Base-by-base conservation (phyloP, 2,888 invertebrate species). In the Andrena dorsata region DNA sequence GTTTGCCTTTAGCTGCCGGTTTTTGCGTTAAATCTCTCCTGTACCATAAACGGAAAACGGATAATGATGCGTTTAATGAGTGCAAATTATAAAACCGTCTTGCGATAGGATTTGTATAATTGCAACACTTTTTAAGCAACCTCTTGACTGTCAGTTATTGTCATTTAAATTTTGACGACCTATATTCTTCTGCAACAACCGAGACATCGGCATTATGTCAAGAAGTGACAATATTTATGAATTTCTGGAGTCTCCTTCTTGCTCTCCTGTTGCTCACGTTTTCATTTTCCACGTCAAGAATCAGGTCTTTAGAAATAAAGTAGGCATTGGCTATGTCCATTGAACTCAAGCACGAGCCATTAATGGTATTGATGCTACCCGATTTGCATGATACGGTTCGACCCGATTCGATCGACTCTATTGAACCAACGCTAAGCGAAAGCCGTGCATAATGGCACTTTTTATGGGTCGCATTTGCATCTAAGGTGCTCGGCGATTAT, bases 371-470 rank as follows among this genome's bases (percentile, higher is more conserved):
- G 68, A 84, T 71, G 74, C 65, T 60, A 32, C 69, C 63, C 58
- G 56, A 85, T 85, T 84, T 85, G 79, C 85, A 79, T 82, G 76
- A 74, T 51, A 74, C 76, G 77, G 47, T 76, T 73, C 65, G 76
- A 85, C 69, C 30, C 81, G 66, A 84, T 84, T 84, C 72, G 84
- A 85, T 82, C 47, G 79, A 76, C 16, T 66, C 75, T 58, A 56
- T 68, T 58, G 70, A 84, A 75, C 49, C 63, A 63, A 35, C 64
- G 10, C 51, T 68, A 63, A 68, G 71, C 51, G 60, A 58, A 30
- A 56, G 51, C 72, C 63, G 60, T 56, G 51, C 49, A 68, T 51
- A 82, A 76, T 81, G 23, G 30, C 26, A n/a, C 64, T 41, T 76
- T 76, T 53, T 41, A 69, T 69, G 30, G 35, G 32, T 5, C 41